These are phyloP conservation scores for Rhynchophorus ferrugineus DNA, from an alignment of 1,140 invertebrate genomes.

Conservation along the genomic window DNA sequence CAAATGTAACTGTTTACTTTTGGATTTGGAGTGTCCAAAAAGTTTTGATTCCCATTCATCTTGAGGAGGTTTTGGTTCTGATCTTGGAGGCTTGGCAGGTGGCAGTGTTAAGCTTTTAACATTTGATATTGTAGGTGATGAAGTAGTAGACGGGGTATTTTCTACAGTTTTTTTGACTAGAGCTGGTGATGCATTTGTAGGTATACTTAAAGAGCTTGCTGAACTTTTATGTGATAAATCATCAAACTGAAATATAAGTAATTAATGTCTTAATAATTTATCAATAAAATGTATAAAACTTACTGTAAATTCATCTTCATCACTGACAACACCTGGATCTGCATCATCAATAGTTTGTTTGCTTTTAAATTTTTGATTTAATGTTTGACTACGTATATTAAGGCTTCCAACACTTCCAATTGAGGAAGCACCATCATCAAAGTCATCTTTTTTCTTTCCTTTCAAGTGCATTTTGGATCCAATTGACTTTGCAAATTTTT, in stretches of 20 bases:
- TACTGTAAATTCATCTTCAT: slow-evolving; percentile 78
- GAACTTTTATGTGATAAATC: slow-evolving; percentile 83
- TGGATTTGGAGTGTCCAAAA: slow-evolving; percentile 51
- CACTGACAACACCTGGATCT: slow-evolving; percentile 83
- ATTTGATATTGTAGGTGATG: slow-evolving; percentile 4
- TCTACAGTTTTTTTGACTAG: slow-evolving; percentile 36
- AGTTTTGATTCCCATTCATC: slow-evolving; percentile 82
- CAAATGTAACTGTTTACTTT: slow-evolving; percentile 24
- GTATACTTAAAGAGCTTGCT: slow-evolving; percentile 66
- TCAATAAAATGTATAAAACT: slow-evolving; percentile 18
- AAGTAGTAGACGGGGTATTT: slow-evolving; percentile 41
- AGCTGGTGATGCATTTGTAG: slow-evolving; percentile 33
- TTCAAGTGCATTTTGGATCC: slow-evolving; percentile 61
- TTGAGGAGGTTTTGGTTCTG: slow-evolving; percentile 42
- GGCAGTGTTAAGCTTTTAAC: slow-evolving; percentile 21
- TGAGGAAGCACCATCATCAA: slow-evolving; percentile 43
- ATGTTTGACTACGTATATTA: slow-evolving; percentile 28
- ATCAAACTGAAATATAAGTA: slow-evolving; percentile 54
- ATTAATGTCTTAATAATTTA: background rate
- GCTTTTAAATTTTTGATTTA: slow-evolving; percentile 34
- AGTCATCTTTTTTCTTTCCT: slow-evolving; percentile 55
- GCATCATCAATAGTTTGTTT: slow-evolving; percentile 63
- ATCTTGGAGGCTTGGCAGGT: slow-evolving; percentile 43
- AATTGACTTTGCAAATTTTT: slow-evolving; percentile 79
- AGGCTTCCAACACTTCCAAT: slow-evolving; percentile 50